Evolutionary conservation across 2,888 invertebrate genomes (phyloP).

Genomic region (Drosophila neonasuta): DNA sequence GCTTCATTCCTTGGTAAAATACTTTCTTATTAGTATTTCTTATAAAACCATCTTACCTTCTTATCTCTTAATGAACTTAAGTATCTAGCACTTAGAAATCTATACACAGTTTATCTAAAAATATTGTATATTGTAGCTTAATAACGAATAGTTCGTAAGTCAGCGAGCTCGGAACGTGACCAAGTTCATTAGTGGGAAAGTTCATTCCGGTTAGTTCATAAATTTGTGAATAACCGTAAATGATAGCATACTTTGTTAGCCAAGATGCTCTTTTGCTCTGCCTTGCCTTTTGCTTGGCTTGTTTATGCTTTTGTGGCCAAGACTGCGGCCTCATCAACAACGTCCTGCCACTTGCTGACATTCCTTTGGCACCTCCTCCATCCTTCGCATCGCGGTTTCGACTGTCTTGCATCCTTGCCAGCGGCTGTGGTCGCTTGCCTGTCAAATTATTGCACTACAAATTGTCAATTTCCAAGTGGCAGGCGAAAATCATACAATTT

Average conservation of each 20-base stretch:
- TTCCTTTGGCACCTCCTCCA: background rate
- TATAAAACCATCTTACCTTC: background rate
- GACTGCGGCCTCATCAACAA: conserved; percentile 32
- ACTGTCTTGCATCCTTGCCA: background rate
- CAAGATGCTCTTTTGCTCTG: conserved; percentile 11
- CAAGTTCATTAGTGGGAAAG: conserved; percentile 20
- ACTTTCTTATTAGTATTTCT: too few relatives aligned
- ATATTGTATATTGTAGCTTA: background rate
- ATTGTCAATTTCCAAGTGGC: conserved; percentile 56
- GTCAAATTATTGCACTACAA: conserved; percentile 61
- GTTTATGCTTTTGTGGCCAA: conserved; percentile 41
- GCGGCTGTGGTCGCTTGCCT: conserved; percentile 22
- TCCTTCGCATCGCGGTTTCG: background rate
- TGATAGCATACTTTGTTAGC: conserved; percentile 21
- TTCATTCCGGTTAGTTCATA: conserved; percentile 26
- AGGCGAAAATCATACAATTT: conserved; percentile 48
- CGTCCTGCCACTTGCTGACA: conserved; percentile 14
- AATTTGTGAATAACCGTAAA: conserved; percentile 27
- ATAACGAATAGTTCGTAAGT: background rate
- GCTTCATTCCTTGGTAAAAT: too few relatives aligned
- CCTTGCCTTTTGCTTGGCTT: conserved; percentile 8
- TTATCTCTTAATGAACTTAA: background rate
- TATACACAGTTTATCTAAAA: background rate
- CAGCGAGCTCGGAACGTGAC: background rate
- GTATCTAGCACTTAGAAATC: background rate